Conservation (phyloP, 2,113 vertebrate genomes). For the Cricetomys ansorgei region DNA sequence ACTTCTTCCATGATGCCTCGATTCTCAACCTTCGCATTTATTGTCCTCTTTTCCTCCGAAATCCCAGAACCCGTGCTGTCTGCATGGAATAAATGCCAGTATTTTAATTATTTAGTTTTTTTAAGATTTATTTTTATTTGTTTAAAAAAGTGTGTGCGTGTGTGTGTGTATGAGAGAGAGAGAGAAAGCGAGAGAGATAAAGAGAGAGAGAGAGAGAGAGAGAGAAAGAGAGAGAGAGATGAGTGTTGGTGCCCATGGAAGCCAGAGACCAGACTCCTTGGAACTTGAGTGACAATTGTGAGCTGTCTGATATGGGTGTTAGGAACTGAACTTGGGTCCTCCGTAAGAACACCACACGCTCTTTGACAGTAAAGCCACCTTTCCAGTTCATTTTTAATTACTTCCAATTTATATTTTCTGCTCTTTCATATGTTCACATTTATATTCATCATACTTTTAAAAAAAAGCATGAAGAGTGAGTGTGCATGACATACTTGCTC, state of each 20-base stretch:
- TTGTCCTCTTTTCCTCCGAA: neutral
- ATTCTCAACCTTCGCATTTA: neutral
- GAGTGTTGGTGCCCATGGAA: neutral
- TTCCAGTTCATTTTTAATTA: neutral
- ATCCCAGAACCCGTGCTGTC: neutral
- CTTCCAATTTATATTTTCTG: neutral
- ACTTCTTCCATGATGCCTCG: neutral
- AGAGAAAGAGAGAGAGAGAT: neutral
- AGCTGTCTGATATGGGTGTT: neutral
- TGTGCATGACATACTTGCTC: neutral
- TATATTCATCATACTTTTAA: neutral
- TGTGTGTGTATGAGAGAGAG: neutral
- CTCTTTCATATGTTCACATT: neutral
- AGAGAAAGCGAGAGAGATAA: too few relatives aligned
- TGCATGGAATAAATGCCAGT: too few relatives aligned
- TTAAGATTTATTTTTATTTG: neutral
- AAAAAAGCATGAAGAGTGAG: neutral
- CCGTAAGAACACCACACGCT: neutral
- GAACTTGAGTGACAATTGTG: neutral
- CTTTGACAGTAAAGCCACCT: neutral
- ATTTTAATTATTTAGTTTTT: neutral
- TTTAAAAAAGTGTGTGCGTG: neutral
- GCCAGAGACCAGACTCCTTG: neutral
- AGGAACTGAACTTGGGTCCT: neutral
- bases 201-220: neutral